Evolutionary conservation across 2,888 invertebrate species (phyloP).

Genomic region (Hydroisotoma schaefferi): DNA sequence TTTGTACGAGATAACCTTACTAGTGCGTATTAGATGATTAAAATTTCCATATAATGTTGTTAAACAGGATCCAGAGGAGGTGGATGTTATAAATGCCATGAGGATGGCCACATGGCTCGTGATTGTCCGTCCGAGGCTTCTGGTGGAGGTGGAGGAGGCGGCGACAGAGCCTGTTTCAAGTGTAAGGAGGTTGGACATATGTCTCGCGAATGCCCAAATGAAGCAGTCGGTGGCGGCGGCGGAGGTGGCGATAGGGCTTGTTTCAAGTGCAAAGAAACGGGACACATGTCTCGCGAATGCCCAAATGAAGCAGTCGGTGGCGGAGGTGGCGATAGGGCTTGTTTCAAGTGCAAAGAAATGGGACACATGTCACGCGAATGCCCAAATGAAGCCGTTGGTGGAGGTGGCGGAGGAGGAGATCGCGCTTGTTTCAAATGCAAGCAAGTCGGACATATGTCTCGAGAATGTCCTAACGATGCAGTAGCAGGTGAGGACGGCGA

Average conservation of each 20-base stretch:
- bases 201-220: slow-evolving; percentile 43
- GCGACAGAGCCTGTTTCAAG: slow-evolving; percentile 19
- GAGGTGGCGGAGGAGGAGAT: background rate
- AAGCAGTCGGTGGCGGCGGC: slow-evolving; percentile 50
- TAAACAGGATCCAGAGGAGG: slow-evolving; percentile 15
- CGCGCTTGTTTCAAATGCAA: slow-evolving; percentile 5
- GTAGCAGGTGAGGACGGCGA: slow-evolving; percentile 23
- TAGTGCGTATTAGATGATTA: too few relatives aligned
- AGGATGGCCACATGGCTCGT: slow-evolving; percentile 34
- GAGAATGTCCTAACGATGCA: too few relatives aligned
- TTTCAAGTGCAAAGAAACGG: too few relatives aligned
- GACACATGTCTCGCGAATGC: slow-evolving; percentile 53
- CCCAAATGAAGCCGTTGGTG: background rate
- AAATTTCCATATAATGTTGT: too few relatives aligned
- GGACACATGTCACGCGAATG: background rate
- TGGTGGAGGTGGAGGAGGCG: slow-evolving; percentile 15
- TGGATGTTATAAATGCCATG: slow-evolving; percentile 35
- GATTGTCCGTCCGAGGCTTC: slow-evolving; percentile 37
- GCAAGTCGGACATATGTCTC: too few relatives aligned
- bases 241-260: slow-evolving; percentile 54
- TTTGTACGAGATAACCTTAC: too few relatives aligned
- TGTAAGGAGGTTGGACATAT: slow-evolving; percentile 26
- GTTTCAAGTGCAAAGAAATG: background rate
- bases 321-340: slow-evolving; percentile 52
- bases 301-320: slow-evolving; percentile 52